Evolutionary conservation across 2,113 vertebrate genomes (phyloP), one percentile per base, ranked within the genome.

Genomic region (Notechis scutatus): DNA sequence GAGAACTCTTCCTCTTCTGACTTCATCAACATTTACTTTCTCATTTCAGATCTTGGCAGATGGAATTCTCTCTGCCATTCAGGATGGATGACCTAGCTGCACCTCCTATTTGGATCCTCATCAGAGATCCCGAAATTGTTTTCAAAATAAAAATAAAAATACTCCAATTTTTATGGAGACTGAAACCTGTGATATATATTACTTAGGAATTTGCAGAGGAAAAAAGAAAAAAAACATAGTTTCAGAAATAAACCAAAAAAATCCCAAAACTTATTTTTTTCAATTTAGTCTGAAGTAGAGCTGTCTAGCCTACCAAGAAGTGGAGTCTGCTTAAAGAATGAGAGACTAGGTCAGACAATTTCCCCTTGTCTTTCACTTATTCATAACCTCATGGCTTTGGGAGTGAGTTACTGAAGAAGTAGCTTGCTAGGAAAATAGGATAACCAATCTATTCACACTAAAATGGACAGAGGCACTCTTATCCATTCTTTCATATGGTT

Each of bases 71-170:
- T 85, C 97, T 96, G 96, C 97, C 97, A 97, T 96, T 94, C 95
- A 96, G 95, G 93, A 98, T 98, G 97, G 97, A 98, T 98, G 95
- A 94, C 93, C 59, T 50, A 26, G 54, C 56, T 55, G 55, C 56
- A 64, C 94, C 93, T 92, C 90, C 92, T 93, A 54, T n/a, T 88
- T 56, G 92, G 29, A 0, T 1, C 59, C 89, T 89, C 12, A 14
- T 42, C 57, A 97, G 95, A 96, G 94, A 95, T 95, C 96, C 94
- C 97, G 96, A 97, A 97, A 98, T 97, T 97, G 97, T 96, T 96
- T 98, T 98, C 96, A 97, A 97, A 98, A 98, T 97, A 96, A 97
- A 98, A 98, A 98, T 96, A 97, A 97, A 98, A 98, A 97, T 97
- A 97, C 96, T 96, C 94, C 95, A 96, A 94, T 96, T 97, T 98